These are phyloP conservation scores for Iguana delicatissima DNA, from an alignment of 2,797 vertebrate genomes.

Conservation along the genomic window DNA sequence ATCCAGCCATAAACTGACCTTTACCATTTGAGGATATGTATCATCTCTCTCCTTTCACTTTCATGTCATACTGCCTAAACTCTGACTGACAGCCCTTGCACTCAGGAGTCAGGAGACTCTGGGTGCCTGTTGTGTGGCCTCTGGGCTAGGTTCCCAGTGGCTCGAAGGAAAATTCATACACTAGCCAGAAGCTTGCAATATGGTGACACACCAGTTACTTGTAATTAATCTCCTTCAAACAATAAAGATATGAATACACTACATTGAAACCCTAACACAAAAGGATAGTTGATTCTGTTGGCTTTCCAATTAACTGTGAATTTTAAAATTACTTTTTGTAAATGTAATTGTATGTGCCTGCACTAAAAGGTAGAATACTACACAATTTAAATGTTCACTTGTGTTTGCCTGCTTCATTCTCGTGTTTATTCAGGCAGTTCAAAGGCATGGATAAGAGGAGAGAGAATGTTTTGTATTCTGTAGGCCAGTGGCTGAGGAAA, in stretches of 20 bases:
- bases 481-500: too few relatives aligned
- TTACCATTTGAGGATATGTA: constrained; percentile 65
- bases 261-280: neutral
- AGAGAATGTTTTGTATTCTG: neutral
- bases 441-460: neutral
- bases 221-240: neutral
- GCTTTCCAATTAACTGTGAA: neutral
- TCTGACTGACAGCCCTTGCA: constrained; percentile 40
- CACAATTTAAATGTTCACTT: neutral
- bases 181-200: neutral
- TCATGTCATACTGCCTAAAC: constrained; percentile 58
- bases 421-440: neutral
- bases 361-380: neutral
- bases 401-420: neutral
- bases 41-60: constrained; percentile 35
- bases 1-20: constrained; percentile 58
- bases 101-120: too few relatives aligned
- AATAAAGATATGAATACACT: neutral
- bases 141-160: constrained; percentile 52
- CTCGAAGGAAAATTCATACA: constrained; percentile 50
- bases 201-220: neutral
- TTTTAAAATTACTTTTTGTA: neutral
- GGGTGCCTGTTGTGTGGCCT: constrained; percentile 34
- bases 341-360: neutral
- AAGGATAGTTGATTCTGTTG: neutral